Conservation (phyloP, 2,797 vertebrate genomes). For the Alosa sapidissima region DNA sequence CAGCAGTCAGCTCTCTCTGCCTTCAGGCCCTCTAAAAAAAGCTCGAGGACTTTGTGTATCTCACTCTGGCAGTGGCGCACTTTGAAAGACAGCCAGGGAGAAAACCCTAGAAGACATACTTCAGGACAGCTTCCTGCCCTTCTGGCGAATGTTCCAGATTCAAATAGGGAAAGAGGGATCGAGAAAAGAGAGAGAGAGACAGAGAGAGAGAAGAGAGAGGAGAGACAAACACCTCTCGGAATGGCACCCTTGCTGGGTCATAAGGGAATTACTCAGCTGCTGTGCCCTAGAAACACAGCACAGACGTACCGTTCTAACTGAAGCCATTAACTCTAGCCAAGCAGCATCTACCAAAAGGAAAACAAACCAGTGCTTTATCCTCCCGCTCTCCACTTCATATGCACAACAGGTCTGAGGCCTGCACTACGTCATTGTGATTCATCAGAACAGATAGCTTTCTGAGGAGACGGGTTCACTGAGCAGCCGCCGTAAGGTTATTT, state of each 20-base stretch:
- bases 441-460: not conserved
- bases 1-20: not conserved
- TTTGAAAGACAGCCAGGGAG: slow-evolving; percentile 25
- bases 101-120: slow-evolving; percentile 1
- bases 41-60: not conserved
- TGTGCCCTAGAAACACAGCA: slow-evolving; percentile 11
- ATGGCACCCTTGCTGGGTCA: slow-evolving; percentile 17
- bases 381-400: slow-evolving; percentile 1
- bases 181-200: not conserved
- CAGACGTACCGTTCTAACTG: slow-evolving; percentile 2
- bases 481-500: not conserved
- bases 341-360: not conserved
- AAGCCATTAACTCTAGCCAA: slow-evolving; percentile 7
- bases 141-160: slow-evolving; percentile 9
- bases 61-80: not conserved
- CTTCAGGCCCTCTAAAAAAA: not conserved
- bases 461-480: not conserved
- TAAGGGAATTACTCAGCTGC: slow-evolving; percentile 2
- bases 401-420: not conserved
- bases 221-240: not conserved
- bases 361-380: slow-evolving; percentile 1
- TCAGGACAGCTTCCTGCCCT: slow-evolving; percentile 14
- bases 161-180: not conserved
- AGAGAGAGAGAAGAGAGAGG: not conserved
- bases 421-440: not conserved